A percentile compares a stretch with the other conserved stretches of the same genome.
Evolutionary conservation across 1,140 invertebrate genomes (phyloP).

Genomic region (Branchinecta lindahli): DNA sequence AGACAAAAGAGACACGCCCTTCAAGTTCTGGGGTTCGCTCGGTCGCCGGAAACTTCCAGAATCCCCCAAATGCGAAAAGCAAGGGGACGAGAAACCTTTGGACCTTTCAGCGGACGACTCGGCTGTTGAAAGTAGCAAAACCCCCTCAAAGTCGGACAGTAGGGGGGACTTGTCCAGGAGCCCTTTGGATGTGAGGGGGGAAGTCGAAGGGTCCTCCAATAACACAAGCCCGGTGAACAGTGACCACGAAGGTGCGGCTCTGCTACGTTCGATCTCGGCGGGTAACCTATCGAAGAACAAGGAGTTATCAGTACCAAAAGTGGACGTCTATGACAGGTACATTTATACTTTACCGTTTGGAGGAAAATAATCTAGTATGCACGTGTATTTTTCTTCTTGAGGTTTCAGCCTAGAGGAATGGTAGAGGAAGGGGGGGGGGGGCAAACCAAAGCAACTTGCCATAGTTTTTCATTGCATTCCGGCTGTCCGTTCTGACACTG

Average conservation of each 20-base stretch:
- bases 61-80: neutral
- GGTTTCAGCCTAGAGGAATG: no score
- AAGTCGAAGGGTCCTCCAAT: constrained; percentile 8
- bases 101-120: neutral
- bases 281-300: no score
- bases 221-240: neutral
- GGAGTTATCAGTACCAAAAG: neutral
- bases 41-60: constrained; percentile 1
- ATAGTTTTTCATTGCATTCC: no score
- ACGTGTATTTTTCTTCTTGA: no score
- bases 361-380: no score
- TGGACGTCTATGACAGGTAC: constrained; percentile 4
- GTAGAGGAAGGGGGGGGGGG: no score
- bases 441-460: no score
- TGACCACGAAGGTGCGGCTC: neutral
- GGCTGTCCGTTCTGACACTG: no score
- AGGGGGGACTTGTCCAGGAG: no score
- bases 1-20: neutral
- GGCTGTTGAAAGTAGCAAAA: neutral
- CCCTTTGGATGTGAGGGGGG: neutral
- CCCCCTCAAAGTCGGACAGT: neutral
- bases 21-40: neutral
- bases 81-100: neutral
- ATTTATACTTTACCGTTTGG: no score
- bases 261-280: neutral